Evolutionary conservation across 2,797 vertebrate genomes (phyloP).

Genomic region (Choloepus didactylus): DNA sequence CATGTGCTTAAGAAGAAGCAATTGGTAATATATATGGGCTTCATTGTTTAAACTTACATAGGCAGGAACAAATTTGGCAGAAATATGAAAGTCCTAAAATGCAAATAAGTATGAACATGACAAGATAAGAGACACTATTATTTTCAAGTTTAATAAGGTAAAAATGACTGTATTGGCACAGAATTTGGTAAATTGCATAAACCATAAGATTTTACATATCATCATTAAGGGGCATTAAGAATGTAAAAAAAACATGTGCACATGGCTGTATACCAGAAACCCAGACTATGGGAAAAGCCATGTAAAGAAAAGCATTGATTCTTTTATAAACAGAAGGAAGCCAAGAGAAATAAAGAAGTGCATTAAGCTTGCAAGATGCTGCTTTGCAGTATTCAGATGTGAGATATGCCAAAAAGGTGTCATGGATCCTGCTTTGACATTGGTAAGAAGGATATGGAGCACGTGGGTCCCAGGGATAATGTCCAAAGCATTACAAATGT

Average conservation of each 20-base stretch:
- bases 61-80: not conserved
- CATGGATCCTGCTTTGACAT: not conserved
- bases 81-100: not conserved
- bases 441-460: not conserved
- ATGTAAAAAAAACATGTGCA: not conserved
- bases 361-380: not conserved
- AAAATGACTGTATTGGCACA: not conserved
- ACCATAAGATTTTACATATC: not conserved
- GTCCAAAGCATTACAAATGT: not conserved
- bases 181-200: not conserved
- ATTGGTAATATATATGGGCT: not conserved
- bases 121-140: not conserved
- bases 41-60: constrained; percentile 24
- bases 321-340: not conserved
- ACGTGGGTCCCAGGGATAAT: not conserved
- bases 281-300: not conserved
- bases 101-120: not conserved
- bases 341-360: constrained; percentile 21
- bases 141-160: constrained; percentile 10
- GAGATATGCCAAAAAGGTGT: not conserved
- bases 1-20: not conserved
- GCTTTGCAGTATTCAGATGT: not conserved
- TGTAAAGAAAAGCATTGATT: not conserved
- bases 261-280: not conserved
- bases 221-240: not conserved